Evolutionary conservation across 2,888 invertebrate genomes (phyloP).

Genomic region (Drosophila hamatofila): DNA sequence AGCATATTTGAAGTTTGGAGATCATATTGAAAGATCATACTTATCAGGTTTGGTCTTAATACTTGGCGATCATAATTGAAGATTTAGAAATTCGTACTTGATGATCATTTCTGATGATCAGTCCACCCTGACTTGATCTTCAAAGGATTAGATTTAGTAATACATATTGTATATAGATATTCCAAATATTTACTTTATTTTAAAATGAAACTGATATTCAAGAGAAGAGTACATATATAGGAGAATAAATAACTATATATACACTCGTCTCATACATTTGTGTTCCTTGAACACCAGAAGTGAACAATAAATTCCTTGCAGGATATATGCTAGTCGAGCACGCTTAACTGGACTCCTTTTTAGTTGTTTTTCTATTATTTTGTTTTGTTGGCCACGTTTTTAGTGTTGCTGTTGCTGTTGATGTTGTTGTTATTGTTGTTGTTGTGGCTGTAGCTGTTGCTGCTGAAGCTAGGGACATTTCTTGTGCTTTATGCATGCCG

Average conservation of each 20-base stretch:
- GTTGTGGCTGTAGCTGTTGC: conserved; percentile 13
- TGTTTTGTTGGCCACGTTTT: conserved; percentile 64
- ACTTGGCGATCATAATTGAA: neutral
- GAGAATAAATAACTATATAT: too few species aligned
- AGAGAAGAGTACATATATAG: too few species aligned
- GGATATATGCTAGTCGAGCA: neutral
- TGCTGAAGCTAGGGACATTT: conserved; percentile 27
- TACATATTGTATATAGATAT: too few species aligned
- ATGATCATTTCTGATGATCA: neutral
- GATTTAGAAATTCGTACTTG: neutral
- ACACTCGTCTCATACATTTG: too few species aligned
- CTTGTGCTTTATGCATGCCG: conserved; percentile 48
- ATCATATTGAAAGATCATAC: neutral
- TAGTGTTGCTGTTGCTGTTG: conserved; percentile 39
- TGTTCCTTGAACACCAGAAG: too few species aligned
- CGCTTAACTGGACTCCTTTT: neutral
- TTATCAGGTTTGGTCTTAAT: neutral
- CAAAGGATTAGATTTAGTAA: too few species aligned
- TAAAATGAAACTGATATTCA: too few species aligned
- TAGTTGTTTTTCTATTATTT: conserved; percentile 19
- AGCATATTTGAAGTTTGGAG: too few species aligned
- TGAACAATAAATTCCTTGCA: neutral
- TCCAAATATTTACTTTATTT: too few species aligned
- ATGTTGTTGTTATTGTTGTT: too few species aligned
- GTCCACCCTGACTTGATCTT: neutral